Evolutionary conservation across 2,888 invertebrate species (phyloP).

Genomic region (Ennomos quercinarius): DNA sequence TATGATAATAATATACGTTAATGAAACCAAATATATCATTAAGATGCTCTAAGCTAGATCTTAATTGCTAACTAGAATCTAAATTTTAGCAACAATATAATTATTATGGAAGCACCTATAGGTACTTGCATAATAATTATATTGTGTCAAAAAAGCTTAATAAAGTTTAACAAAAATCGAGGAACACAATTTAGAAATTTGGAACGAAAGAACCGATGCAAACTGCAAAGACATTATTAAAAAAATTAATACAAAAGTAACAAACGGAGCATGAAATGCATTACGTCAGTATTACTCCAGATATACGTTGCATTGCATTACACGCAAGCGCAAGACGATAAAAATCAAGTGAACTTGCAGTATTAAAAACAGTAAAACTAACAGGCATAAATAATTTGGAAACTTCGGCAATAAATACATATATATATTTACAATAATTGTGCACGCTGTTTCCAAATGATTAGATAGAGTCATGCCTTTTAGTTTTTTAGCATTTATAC

Average conservation of each 20-base stretch:
- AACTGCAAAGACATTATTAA: constrained; percentile 20
- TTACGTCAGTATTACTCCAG: constrained; percentile 45
- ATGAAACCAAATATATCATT: not conserved
- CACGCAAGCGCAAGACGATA: constrained; percentile 41
- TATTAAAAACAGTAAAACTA: constrained; percentile 25
- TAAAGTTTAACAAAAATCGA: not conserved
- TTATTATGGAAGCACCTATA: too few relatives aligned
- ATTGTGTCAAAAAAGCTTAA: too few relatives aligned
- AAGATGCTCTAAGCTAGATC: constrained; percentile 16
- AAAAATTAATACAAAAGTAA: constrained; percentile 23
- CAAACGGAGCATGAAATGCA: constrained; percentile 41
- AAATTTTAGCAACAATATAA: too few relatives aligned
- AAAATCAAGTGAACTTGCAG: constrained; percentile 41
- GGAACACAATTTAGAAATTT: not conserved
- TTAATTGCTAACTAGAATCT: constrained; percentile 11
- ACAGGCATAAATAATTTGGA: constrained; percentile 17
- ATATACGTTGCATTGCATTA: constrained; percentile 39
- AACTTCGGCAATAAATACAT: not conserved
- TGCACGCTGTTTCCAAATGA: too few relatives aligned
- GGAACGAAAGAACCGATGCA: constrained; percentile 5
- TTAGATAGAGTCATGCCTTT: too few relatives aligned
- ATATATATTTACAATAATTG: too few relatives aligned
- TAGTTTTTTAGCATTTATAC: too few relatives aligned
- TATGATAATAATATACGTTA: too few relatives aligned
- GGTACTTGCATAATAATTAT: too few relatives aligned